Percentiles rank a stretch among this genome's conserved stretches.
Evolutionary conservation across 2,797 vertebrate genomes (phyloP).

Genomic region (Lacerta bilineata): DNA sequence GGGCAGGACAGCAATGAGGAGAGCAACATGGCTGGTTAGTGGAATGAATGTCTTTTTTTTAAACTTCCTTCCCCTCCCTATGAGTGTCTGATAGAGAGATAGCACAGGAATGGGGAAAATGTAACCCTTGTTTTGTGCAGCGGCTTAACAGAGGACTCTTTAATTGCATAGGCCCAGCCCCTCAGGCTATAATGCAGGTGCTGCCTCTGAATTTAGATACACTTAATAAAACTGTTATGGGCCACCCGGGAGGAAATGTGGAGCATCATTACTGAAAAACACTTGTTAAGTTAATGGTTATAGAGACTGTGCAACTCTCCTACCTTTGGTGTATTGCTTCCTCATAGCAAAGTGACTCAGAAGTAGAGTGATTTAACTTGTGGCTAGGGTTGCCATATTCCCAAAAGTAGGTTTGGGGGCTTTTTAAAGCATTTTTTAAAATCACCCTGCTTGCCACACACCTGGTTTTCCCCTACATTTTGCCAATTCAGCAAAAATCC

Average conservation of each 20-base stretch:
- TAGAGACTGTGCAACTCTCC: background rate
- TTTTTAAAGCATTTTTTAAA: no score
- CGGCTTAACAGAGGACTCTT: background rate
- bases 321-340: constrained; percentile 16
- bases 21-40: background rate
- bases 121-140: background rate
- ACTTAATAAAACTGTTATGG: background rate
- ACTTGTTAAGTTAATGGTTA: constrained; percentile 27
- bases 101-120: background rate
- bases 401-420: no score
- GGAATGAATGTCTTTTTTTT: background rate
- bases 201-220: background rate
- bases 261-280: constrained; percentile 21
- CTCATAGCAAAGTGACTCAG: constrained; percentile 7
- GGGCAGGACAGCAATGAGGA: background rate
- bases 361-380: background rate
- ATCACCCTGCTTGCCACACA: no score
- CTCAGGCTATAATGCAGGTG: background rate
- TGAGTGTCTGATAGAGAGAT: background rate
- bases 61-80: background rate
- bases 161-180: background rate
- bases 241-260: background rate
- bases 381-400: no score
- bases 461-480: no score
- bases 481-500: no score